A percentile compares a stretch with the other conserved stretches of the same genome.
These are phyloP conservation scores for Actinernus sp. DNA, from an alignment of 92 coral and sea anemone species.

Conservation along the genomic window DNA sequence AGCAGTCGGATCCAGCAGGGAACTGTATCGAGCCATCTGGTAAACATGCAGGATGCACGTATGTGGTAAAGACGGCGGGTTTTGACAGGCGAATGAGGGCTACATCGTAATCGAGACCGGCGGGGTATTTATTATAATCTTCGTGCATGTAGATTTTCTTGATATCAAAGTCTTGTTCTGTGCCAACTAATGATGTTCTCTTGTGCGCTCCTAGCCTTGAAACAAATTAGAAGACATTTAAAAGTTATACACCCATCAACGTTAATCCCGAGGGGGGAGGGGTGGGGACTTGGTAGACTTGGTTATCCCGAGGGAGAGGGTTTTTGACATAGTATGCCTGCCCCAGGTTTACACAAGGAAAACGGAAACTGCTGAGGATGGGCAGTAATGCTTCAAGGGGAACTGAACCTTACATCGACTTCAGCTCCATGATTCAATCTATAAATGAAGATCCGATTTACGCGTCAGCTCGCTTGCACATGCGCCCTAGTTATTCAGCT, in stretches of 20 bases:
- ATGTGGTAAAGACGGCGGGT: constrained; percentile 38
- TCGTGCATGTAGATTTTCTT: constrained; percentile 62
- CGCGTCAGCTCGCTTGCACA: too few relatives aligned
- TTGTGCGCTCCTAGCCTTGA: constrained; percentile 90
- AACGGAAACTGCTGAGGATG: too few relatives aligned
- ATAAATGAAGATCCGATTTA: too few relatives aligned
- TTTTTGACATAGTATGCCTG: too few relatives aligned
- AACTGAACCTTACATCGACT: too few relatives aligned
- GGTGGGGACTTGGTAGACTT: background rate
- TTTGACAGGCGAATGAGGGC: constrained; percentile 82
- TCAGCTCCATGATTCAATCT: too few relatives aligned
- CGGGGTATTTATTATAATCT: constrained; percentile 69
- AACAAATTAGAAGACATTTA: too few relatives aligned
- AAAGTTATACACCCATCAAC: too few relatives aligned
- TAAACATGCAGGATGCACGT: constrained; percentile 69
- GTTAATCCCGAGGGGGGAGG: background rate
- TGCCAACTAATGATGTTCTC: constrained; percentile 48
- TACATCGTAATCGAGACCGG: constrained; percentile 72
- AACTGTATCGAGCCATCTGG: constrained; percentile 67
- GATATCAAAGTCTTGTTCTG: constrained; percentile 79
- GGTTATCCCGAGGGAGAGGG: background rate
- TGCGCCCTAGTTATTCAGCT: too few relatives aligned
- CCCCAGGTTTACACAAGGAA: too few relatives aligned
- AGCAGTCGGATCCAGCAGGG: constrained; percentile 72
- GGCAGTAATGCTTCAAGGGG: too few relatives aligned